Conservation (phyloP, 2,888 invertebrate species). For the Zaprionus lineosus region DNA sequence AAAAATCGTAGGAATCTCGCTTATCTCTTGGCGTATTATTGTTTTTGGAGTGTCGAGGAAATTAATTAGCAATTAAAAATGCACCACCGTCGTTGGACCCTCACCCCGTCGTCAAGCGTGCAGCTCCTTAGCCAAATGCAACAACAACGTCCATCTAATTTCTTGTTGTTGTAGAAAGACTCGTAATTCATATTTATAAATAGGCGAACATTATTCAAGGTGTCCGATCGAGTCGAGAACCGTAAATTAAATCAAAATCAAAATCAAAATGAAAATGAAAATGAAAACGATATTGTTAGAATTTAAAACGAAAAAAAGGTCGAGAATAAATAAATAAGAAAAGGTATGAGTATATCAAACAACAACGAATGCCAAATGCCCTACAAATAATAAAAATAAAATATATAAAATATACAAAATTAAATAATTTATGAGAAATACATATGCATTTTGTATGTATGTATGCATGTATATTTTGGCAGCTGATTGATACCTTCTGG, state of each 20-base stretch:
- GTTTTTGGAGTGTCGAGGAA: conserved; percentile 60
- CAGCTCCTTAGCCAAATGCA: too few species aligned
- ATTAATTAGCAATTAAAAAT: conserved; percentile 78
- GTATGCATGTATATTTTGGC: too few species aligned
- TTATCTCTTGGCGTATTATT: conserved; percentile 50
- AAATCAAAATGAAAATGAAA: conserved; percentile 74
- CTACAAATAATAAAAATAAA: not conserved
- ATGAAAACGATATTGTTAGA: conserved; percentile 75
- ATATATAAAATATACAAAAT: too few species aligned
- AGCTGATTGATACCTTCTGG: too few species aligned
- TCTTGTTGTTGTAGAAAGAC: conserved; percentile 40
- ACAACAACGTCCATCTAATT: conserved; percentile 52
- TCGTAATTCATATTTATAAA: conserved; percentile 76
- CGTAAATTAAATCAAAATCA: conserved; percentile 74
- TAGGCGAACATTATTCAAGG: conserved; percentile 76
- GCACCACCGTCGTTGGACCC: conserved; percentile 43
- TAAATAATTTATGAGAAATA: too few species aligned
- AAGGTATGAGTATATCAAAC: too few species aligned
- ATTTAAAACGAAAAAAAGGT: conserved; percentile 65
- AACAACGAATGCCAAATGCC: too few species aligned
- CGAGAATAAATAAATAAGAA: conserved; percentile 44
- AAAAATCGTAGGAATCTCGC: too few species aligned
- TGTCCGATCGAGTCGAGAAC: conserved; percentile 63
- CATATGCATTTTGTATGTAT: too few species aligned
- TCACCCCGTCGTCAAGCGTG: too few species aligned